These are phyloP conservation scores for Sander vitreus DNA, from an alignment of 2,113 vertebrate genomes.

Conservation along the genomic window DNA sequence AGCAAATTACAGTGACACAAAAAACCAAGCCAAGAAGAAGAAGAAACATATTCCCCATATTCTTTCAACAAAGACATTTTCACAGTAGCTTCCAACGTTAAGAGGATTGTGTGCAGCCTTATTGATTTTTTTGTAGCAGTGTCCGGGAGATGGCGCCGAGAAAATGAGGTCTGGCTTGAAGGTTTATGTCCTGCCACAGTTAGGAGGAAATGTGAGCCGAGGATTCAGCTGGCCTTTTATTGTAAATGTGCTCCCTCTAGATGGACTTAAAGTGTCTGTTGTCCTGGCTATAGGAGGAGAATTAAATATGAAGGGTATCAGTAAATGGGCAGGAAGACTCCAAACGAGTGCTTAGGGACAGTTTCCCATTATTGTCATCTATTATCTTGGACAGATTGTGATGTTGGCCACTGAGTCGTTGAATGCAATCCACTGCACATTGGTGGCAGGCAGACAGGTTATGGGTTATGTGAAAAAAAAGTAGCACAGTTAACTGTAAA, in stretches of 20 bases:
- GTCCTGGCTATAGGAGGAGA: constrained; percentile 78
- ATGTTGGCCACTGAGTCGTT: constrained; percentile 66
- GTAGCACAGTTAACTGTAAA: constrained; percentile 49
- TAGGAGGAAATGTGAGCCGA: constrained; percentile 83
- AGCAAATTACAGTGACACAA: constrained; percentile 30
- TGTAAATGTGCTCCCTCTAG: constrained; percentile 82
- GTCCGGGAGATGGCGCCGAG: constrained; percentile 82
- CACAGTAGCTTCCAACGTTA: constrained; percentile 73
- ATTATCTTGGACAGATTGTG: constrained; percentile 78
- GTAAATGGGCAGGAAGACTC: constrained; percentile 83
- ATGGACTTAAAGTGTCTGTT: constrained; percentile 83
- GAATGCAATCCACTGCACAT: constrained; percentile 66
- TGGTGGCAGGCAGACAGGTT: constrained; percentile 61
- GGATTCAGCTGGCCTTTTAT: constrained; percentile 79
- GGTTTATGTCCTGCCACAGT: constrained; percentile 84
- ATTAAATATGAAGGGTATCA: constrained; percentile 84
- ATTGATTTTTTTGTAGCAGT: constrained; percentile 83
- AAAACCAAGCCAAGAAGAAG: constrained; percentile 43
- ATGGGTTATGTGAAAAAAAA: constrained; percentile 75
- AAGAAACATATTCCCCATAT: constrained; percentile 50
- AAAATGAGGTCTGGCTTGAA: constrained; percentile 84
- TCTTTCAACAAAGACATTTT: constrained; percentile 69
- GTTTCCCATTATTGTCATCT: constrained; percentile 84
- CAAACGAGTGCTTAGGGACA: constrained; percentile 83
- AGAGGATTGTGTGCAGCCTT: constrained; percentile 76